Conservation (phyloP, 2,113 vertebrate genomes). For the Lasiurus cinereus region DNA sequence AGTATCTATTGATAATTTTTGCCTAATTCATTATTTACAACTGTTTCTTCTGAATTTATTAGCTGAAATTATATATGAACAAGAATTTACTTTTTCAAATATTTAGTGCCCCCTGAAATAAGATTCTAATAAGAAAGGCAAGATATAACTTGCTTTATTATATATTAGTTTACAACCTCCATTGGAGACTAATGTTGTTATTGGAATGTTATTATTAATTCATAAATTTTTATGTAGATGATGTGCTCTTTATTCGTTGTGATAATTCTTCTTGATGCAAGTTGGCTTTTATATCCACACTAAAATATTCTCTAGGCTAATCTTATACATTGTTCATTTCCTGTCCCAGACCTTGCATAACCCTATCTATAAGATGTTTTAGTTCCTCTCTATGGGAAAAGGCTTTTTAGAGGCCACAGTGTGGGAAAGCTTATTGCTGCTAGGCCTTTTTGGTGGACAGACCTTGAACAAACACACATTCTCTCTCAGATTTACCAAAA, state of each 20-base stretch:
- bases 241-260: neutral
- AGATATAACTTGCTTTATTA: neutral
- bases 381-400: neutral
- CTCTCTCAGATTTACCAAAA: neutral
- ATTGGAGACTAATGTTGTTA: neutral
- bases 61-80: conserved; percentile 4
- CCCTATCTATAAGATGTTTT: neutral
- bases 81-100: neutral
- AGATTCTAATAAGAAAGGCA: neutral
- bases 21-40: neutral
- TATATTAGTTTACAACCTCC: neutral
- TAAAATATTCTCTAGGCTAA: neutral
- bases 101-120: neutral
- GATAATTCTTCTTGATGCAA: conserved; percentile 40
- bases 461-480: neutral
- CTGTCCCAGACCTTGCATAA: neutral
- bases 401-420: neutral
- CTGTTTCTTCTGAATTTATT: conserved; percentile 3
- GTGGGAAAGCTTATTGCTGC: neutral
- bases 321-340: neutral
- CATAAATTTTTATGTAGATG: neutral
- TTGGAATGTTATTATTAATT: conserved; percentile 21
- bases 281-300: neutral
- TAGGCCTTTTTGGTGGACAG: neutral
- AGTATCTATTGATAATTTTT: conserved; percentile 10